Evolutionary conservation across 2,113 vertebrate genomes (phyloP), one percentile per base, ranked within the genome.

Genomic region (Dromas ardeola): DNA sequence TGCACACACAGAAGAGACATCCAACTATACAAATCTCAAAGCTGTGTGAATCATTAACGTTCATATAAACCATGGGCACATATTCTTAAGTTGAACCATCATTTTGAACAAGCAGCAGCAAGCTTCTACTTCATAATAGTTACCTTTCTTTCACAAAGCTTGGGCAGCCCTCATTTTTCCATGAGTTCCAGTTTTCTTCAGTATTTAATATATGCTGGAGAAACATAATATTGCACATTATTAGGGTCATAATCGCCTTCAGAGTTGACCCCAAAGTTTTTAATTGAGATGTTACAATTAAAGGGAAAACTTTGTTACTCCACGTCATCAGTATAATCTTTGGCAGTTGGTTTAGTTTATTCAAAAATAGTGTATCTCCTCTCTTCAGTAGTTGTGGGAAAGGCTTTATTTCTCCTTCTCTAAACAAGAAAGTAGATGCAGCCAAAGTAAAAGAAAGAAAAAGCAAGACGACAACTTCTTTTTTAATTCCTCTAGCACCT

Each of bases 61-160:
- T 66, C 59, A 21, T 1, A 47, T 5, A 71, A 15, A 34, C 13
- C 2, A 2, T 1, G 18, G 13, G 23, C 16, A 79, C 11, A 5
- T 21, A 63, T 6, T 66, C 65, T 42, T 30, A 53, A 81, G 32
- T 0, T 38, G 17, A 90, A 69, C 4, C 26, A 84, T 40, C 10
- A 42, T 15, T 43, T 76, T 27, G 56, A 80, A 78, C 15, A 90
- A 83, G 88, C 30, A 94, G 71, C 71, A 89, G n/a, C 69, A 86
- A 91, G 34, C 16, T 53, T 67, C 38, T 62, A 47, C 18, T 92
- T 88, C 15, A 4, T 25, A 71, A 49, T 5, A 59, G 32, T 81
- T 98, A 99, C 99, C 99, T 99, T 97, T 99, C 99, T 95, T 99
- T 99, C 63, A 99, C 99, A 97, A 99, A 99, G 97, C 99, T 99